These are phyloP conservation scores for Koerneria pararmatus DNA, from an alignment of 2,888 invertebrate genomes.

Conservation along the genomic window DNA sequence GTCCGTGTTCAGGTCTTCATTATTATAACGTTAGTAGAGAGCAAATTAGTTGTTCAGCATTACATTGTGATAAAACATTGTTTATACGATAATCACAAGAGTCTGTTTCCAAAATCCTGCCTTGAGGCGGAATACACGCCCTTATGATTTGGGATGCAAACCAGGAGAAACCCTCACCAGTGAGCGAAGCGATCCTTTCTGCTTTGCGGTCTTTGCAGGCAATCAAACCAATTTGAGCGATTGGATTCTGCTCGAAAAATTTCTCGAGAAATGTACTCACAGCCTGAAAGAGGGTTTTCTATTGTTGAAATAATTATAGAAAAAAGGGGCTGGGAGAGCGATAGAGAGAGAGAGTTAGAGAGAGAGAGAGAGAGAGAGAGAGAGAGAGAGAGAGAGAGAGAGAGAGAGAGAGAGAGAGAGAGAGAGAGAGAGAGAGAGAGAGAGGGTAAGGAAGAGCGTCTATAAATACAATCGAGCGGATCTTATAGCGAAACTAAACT, in stretches of 20 bases:
- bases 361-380: not conserved
- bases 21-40: not conserved
- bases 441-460: no score
- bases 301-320: not conserved
- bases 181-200: constrained; percentile 83
- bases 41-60: constrained; percentile 4
- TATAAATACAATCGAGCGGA: no score
- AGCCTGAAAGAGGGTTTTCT: constrained; percentile 61
- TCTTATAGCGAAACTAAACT: no score
- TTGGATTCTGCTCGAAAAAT: constrained; percentile 96
- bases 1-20: no score
- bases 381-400: not conserved
- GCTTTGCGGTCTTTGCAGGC: constrained; percentile 86
- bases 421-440: no score
- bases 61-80: constrained; percentile 20
- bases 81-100: constrained; percentile 4
- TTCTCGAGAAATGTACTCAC: constrained; percentile 89
- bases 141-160: no score
- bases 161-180: no score
- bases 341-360: no score
- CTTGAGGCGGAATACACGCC: no score
- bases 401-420: no score
- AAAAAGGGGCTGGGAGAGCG: not conserved
- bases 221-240: constrained; percentile 91
- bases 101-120: no score